phyloP scores from a whole-genome alignment of 1,140 invertebrate species.

The Lepidurus arcticus region DNA sequence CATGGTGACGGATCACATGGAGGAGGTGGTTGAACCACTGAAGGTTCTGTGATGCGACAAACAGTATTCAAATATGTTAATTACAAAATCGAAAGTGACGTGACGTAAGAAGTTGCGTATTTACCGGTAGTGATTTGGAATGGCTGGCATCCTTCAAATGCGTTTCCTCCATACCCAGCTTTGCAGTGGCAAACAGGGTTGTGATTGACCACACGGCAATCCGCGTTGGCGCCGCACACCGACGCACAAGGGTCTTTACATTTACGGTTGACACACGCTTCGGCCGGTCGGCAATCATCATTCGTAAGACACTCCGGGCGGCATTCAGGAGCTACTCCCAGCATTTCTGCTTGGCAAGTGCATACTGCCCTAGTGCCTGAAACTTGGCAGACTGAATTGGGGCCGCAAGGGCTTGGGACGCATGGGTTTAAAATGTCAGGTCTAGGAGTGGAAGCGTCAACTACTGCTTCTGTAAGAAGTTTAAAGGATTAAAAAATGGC shows the following conservation, averaged over 20 bases:
- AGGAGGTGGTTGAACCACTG: slow-evolving; percentile 12
- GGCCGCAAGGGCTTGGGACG: slow-evolving; percentile 65
- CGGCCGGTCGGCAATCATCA: slow-evolving; percentile 58
- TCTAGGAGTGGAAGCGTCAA: background rate
- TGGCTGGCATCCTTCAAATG: slow-evolving; percentile 57
- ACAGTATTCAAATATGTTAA: background rate
- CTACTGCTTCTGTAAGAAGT: slow-evolving; percentile 38
- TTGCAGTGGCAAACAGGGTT: slow-evolving; percentile 55
- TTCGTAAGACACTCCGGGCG: slow-evolving; percentile 79
- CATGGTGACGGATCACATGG: slow-evolving; percentile 67
- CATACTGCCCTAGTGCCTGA: slow-evolving; percentile 70
- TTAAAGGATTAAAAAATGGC: background rate
- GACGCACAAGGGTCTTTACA: slow-evolving; percentile 67
- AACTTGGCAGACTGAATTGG: slow-evolving; percentile 66
- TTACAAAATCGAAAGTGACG: slow-evolving; percentile 43
- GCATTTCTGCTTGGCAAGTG: slow-evolving; percentile 63
- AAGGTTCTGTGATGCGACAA: background rate
- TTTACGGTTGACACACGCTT: slow-evolving; percentile 60
- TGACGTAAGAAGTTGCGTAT: slow-evolving; percentile 50
- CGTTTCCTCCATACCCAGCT: slow-evolving; percentile 47
- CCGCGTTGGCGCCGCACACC: slow-evolving; percentile 46
- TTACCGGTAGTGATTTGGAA: slow-evolving; percentile 51
- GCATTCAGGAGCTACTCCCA: slow-evolving; percentile 37
- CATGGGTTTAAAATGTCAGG: slow-evolving; percentile 45
- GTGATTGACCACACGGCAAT: slow-evolving; percentile 56